A percentile compares a stretch with the other conserved stretches of the same genome.
These are phyloP conservation scores for Dryococelus australis DNA, from an alignment of 2,888 invertebrate species.

Conservation along the genomic window DNA sequence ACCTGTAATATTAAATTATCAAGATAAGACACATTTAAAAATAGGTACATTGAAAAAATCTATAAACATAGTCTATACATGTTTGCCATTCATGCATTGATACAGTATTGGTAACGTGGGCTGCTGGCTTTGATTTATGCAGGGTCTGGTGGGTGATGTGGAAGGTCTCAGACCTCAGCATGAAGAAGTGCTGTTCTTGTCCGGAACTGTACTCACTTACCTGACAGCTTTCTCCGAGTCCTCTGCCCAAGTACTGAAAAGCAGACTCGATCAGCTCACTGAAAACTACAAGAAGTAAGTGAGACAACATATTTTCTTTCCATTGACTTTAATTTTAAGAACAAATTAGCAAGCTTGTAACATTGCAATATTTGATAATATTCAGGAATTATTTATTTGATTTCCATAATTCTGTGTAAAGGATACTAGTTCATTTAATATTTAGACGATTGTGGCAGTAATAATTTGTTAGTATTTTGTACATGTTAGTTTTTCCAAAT, in stretches of 20 bases:
- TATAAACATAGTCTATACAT: too few species aligned
- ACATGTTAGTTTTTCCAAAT: too few species aligned
- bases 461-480: too few species aligned
- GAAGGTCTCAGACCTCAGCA: constrained; percentile 71
- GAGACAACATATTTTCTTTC: not conserved
- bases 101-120: not conserved
- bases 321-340: not conserved
- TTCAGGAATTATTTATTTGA: too few species aligned
- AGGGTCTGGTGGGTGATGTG: constrained; percentile 80
- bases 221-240: constrained; percentile 73
- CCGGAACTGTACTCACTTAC: constrained; percentile 74
- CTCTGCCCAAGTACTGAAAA: constrained; percentile 73
- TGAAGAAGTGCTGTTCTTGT: constrained; percentile 73
- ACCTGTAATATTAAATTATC: too few species aligned
- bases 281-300: constrained; percentile 72
- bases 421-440: too few species aligned
- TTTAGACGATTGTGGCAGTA: too few species aligned
- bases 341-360: not conserved
- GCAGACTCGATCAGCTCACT: constrained; percentile 73
- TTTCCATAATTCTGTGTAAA: too few species aligned
- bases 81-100: too few species aligned
- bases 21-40: too few species aligned
- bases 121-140: constrained; percentile 45
- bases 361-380: too few species aligned
- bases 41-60: too few species aligned